Evolutionary conservation across 2,888 invertebrate genomes (phyloP), one percentile per base, ranked within the genome.

Genomic region (Chirona hameri): DNA sequence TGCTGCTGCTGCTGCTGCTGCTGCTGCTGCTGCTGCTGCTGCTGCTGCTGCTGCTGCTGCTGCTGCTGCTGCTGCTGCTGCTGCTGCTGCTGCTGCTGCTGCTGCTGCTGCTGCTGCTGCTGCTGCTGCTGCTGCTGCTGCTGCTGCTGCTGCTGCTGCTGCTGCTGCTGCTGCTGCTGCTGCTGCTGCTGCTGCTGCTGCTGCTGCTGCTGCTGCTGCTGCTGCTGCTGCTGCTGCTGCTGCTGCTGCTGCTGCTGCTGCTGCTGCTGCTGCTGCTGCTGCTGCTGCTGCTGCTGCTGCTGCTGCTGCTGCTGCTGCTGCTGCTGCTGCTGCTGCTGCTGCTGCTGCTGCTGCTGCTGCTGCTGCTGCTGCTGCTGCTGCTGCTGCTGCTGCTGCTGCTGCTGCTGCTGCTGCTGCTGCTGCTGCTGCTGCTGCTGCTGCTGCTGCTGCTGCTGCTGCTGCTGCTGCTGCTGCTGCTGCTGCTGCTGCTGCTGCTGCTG

Each of bases 1-100:
- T 80, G 81, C 81, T 80, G 81, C 81, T 80, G 81, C 81, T 80
- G 81, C 81, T 80, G 81, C 81, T 80, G 81, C 81, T 80, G 81
- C 81, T 80, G 81, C 81, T 80, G 81, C 81, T 80, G 81, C 81
- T 80, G 81, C 81, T 80, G 81, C 81, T 80, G 81, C 81, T 80
- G 81, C 81, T 80, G 81, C 81, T 80, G 81, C 81, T 80, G 81
- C 81, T 80, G 81, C 81, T 80, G 81, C 81, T 80, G 81, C 81
- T 80, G 81, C 81, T 80, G 81, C 81, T 80, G 81, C 81, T 80
- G 81, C 81, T 80, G 81, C 81, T 80, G 81, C 81, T 80, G 81
- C 81, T 80, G 81, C 81, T 80, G 81, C 81, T 80, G 81, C 81
- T 80, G 81, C 81, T 80, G 81, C 81, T 80, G 81, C 81, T 80